phyloP scores from a whole-genome alignment of 1,140 invertebrate genomes.

The Hyles vespertilio region DNA sequence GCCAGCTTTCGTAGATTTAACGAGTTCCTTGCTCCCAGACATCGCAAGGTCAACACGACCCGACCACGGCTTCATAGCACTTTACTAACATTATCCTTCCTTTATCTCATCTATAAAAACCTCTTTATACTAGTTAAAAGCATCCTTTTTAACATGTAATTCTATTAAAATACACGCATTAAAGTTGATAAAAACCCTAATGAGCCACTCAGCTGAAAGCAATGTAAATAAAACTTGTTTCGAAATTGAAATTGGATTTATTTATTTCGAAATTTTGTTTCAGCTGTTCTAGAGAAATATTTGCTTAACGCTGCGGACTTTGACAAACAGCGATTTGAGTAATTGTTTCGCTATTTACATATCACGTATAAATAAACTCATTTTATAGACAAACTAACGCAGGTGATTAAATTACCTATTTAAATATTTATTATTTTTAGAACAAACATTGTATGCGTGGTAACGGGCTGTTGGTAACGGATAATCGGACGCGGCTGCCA shows the following conservation, averaged over 20 bases:
- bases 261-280: not conserved
- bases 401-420: too few species aligned
- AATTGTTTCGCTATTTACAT: not conserved
- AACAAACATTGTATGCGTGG: not conserved
- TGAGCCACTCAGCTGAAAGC: not conserved
- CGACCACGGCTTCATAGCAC: too few species aligned
- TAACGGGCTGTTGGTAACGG: not conserved
- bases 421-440: not conserved
- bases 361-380: too few species aligned
- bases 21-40: constrained; percentile 27
- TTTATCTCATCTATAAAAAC: too few species aligned
- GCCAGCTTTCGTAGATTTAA: constrained; percentile 18
- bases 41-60: not conserved
- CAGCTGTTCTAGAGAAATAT: not conserved
- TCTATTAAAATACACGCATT: too few species aligned
- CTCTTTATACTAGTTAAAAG: too few species aligned
- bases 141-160: too few species aligned
- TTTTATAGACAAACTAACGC: too few species aligned
- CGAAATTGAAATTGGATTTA: not conserved
- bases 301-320: not conserved
- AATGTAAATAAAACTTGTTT: constrained; percentile 1
- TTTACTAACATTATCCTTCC: too few species aligned
- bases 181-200: not conserved
- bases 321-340: not conserved
- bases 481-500: not conserved